phyloP scores from a whole-genome alignment of 2,797 vertebrate species.

The Percopsis omiscomaycus region DNA sequence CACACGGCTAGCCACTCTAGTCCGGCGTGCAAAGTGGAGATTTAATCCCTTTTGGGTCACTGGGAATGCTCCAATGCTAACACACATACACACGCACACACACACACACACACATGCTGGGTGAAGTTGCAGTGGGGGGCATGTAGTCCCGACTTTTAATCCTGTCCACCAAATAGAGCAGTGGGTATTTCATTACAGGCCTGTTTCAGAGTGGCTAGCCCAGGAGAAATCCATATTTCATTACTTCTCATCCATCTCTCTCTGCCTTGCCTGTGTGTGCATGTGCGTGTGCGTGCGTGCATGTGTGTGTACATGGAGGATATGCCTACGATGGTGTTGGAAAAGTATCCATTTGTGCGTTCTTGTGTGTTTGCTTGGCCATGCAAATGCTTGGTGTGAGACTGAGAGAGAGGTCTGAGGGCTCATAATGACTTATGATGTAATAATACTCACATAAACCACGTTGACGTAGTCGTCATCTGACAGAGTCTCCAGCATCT shows the following conservation, averaged over 20 bases:
- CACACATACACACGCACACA: constrained; percentile 19
- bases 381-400: neutral
- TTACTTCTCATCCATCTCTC: constrained; percentile 69
- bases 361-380: constrained; percentile 8
- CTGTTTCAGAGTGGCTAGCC: constrained; percentile 73
- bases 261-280: constrained; percentile 22
- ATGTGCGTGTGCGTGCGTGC: constrained; percentile 1
- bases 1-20: constrained; percentile 26
- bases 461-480: constrained; percentile 98
- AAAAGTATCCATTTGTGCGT: neutral
- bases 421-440: no score
- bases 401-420: neutral
- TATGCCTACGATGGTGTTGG: no score
- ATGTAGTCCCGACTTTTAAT: constrained; percentile 64
- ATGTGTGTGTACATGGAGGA: neutral
- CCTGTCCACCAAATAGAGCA: constrained; percentile 67
- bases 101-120: constrained; percentile 22
- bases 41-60: constrained; percentile 55
- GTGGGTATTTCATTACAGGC: constrained; percentile 79
- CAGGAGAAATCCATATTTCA: constrained; percentile 80
- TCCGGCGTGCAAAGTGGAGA: constrained; percentile 31
- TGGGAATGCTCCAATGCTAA: constrained; percentile 15
- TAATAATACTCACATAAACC: constrained; percentile 88
- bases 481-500: constrained; percentile 97
- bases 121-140: constrained; percentile 24